Conservation (phyloP, 2,797 vertebrate species). For the Staurois parvus region DNA sequence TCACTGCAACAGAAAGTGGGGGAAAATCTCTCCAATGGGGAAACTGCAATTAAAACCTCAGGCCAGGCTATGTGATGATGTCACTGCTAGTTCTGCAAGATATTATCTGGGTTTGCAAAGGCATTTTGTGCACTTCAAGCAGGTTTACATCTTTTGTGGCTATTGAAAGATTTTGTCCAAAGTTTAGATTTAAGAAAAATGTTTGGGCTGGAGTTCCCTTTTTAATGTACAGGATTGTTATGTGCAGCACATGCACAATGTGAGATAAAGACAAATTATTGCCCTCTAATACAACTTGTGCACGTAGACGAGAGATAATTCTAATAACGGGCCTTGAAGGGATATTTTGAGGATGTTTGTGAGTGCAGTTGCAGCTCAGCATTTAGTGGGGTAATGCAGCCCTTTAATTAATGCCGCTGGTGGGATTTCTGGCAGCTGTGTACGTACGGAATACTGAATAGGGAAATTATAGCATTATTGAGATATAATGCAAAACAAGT, state of each 20-base stretch:
- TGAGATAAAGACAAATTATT: not conserved
- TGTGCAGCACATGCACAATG: not conserved
- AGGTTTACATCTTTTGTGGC: too few species aligned
- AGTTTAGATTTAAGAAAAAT: not conserved
- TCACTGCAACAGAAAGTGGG: too few species aligned
- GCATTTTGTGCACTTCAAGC: too few species aligned
- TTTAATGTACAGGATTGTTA: not conserved
- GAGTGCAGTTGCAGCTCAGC: not conserved
- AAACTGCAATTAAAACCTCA: too few species aligned
- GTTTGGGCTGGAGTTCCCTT: too few species aligned
- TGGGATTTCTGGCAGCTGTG: constrained; percentile 52
- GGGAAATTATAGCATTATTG: constrained; percentile 53
- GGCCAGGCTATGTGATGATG: too few species aligned
- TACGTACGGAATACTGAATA: constrained; percentile 31
- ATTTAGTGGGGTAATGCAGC: not conserved
- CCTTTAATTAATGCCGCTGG: constrained; percentile 31
- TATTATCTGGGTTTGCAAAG: too few species aligned
- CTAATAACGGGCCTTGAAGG: constrained; percentile 10
- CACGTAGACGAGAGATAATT: not conserved
- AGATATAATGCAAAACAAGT: constrained; percentile 52
- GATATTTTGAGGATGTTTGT: constrained; percentile 33
- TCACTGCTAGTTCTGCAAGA: too few species aligned
- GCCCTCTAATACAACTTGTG: not conserved
- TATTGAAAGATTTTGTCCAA: too few species aligned
- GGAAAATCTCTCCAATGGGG: too few species aligned